Percentiles rank a stretch among this genome's conserved stretches.
phyloP scores from a whole-genome alignment of 1,140 invertebrate species.

The Bombus breviceps region DNA sequence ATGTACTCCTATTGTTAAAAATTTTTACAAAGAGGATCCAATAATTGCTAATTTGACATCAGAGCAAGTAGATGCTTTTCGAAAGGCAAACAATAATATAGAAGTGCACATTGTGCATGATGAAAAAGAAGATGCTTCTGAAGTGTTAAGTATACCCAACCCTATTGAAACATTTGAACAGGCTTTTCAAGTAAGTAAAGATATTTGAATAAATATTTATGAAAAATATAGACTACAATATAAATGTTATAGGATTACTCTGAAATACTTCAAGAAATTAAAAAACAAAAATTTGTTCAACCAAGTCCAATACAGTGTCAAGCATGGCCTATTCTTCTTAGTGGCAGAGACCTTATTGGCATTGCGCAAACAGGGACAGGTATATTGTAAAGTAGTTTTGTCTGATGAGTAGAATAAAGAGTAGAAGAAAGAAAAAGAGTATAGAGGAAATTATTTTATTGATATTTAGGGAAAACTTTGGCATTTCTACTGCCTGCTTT shows the following conservation, averaged over 20 bases:
- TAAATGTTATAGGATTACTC: conserved; percentile 85
- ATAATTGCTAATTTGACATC: conserved; percentile 86
- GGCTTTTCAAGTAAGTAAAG: conserved; percentile 85
- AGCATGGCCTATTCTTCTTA: conserved; percentile 94
- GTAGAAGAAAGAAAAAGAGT: too few species aligned
- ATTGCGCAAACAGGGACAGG: conserved; percentile 97
- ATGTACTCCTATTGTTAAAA: conserved; percentile 88
- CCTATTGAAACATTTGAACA: conserved; percentile 93
- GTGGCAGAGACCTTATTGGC: conserved; percentile 94
- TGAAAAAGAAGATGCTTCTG: conserved; percentile 71
- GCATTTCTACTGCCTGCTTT: conserved; percentile 96
- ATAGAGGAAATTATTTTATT: neutral
- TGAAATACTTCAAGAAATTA: conserved; percentile 92
- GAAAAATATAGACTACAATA: neutral
- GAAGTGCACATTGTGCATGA: conserved; percentile 83
- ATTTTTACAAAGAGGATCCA: conserved; percentile 93
- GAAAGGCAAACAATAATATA: conserved; percentile 88
- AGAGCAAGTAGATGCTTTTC: conserved; percentile 84
- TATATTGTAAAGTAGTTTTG: conserved; percentile 68
- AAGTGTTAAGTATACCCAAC: conserved; percentile 87
- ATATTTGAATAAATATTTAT: too few species aligned
- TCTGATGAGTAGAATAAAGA: neutral
- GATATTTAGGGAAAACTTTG: conserved; percentile 89
- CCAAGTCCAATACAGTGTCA: conserved; percentile 97
- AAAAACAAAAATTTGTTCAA: conserved; percentile 90